Conservation (phyloP, 2,888 invertebrate genomes). For the Pheosia gnoma region DNA sequence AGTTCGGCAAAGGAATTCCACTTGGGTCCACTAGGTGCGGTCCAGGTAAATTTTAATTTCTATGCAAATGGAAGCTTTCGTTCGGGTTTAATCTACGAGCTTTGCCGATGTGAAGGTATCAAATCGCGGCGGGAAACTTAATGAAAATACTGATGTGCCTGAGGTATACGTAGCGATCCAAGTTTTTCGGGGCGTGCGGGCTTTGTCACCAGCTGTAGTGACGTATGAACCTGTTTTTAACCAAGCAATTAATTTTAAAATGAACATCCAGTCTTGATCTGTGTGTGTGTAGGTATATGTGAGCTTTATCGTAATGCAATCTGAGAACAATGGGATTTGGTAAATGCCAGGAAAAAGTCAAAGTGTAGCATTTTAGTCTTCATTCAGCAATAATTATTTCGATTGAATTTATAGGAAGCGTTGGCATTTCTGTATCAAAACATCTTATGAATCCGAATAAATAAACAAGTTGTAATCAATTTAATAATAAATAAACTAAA, state of each 20-base stretch:
- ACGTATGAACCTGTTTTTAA: background rate
- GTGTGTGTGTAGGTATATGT: too few relatives aligned
- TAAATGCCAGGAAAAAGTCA: too few relatives aligned
- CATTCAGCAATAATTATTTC: too few relatives aligned
- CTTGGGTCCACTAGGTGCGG: slow-evolving; percentile 67
- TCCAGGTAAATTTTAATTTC: slow-evolving; percentile 84
- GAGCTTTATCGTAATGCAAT: too few relatives aligned
- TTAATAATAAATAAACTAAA: too few relatives aligned
- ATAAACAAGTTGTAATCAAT: too few relatives aligned
- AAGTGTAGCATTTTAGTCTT: too few relatives aligned
- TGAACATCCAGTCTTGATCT: too few relatives aligned
- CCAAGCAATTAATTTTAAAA: background rate
- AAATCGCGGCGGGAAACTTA: slow-evolving; percentile 74
- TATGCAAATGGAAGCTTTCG: slow-evolving; percentile 81
- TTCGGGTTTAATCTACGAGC: slow-evolving; percentile 77
- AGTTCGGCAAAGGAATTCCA: slow-evolving; percentile 64
- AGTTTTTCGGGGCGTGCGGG: background rate
- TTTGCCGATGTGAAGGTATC: slow-evolving; percentile 69
- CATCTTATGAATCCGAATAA: too few relatives aligned
- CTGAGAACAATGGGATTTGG: too few relatives aligned
- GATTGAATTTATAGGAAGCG: too few relatives aligned
- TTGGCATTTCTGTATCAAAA: too few relatives aligned
- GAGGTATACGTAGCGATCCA: slow-evolving; percentile 20
- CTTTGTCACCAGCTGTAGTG: background rate
- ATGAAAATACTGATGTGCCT: slow-evolving; percentile 66